phyloP scores from a whole-genome alignment of 2,113 vertebrate genomes.

The Labrus mixtus region DNA sequence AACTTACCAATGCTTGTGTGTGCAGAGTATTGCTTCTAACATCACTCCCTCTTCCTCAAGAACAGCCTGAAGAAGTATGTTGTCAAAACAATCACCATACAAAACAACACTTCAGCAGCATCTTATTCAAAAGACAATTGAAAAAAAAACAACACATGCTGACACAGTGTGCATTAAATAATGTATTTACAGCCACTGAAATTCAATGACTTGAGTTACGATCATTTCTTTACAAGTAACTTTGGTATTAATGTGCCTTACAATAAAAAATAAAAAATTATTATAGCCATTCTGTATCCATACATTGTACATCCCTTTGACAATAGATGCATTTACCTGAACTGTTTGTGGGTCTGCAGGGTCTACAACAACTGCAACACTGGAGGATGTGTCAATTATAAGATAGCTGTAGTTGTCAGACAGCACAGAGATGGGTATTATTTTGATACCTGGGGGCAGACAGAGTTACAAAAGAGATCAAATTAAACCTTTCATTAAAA shows the following conservation, averaged over 20 bases:
- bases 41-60: conserved; percentile 90
- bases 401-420: conserved; percentile 99
- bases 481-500: neutral
- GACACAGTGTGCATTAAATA: neutral
- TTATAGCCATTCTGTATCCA: no score
- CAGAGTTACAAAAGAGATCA: neutral
- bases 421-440: conserved; percentile 93
- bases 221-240: no score
- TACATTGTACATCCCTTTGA: neutral
- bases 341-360: conserved; percentile 93
- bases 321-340: conserved; percentile 83
- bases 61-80: conserved; percentile 80
- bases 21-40: conserved; percentile 95
- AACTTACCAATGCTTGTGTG: conserved; percentile 98
- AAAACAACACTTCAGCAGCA: conserved; percentile 7
- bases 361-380: conserved; percentile 89
- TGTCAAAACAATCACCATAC: conserved; percentile 13
- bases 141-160: neutral
- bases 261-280: no score
- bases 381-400: conserved; percentile 89
- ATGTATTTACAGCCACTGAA: no score
- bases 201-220: no score
- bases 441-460: conserved; percentile 89
- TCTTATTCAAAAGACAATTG: neutral
- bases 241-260: neutral